Base-by-base conservation (phyloP, 2,113 vertebrate genomes). In the Clarias gariepinus region DNA sequence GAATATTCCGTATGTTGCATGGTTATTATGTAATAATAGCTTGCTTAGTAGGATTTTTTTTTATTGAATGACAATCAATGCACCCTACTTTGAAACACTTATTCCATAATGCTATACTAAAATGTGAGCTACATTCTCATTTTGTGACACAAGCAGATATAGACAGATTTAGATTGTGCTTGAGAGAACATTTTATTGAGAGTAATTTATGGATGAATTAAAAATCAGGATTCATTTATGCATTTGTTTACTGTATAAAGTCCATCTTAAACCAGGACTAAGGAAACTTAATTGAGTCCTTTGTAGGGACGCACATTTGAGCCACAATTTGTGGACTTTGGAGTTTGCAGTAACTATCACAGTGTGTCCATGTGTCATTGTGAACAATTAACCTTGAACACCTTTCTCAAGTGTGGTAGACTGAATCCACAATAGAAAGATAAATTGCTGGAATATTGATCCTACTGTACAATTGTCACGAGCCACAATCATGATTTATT, bases 391-490 rank as follows among this genome's bases (percentile, higher is more conserved):
- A 82, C 89, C 86, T 88, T 90, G 73, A 88, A 87, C 33, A 69
- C 21, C 12, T 84, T 21, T 21, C 53, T 69, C 30, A 61, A 71
- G 60, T 88, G 79, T 87, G 61, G 76, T 83, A 63, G 68, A 85
- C 82, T 87, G 52, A 30, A 86, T 87, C 78, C 86, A 83, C 81
- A 84, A 81, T 74, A 47, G 76, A 86, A 82, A 82, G 61, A 86
- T 86, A 91, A 89, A 86, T 82, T 71, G 86, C 84, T 81, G 53
- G 66, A 83, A 57, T 89, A 84, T 88, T 84, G 90, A 90, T 90
- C 57, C 28, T 85, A 63, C 80, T 89, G 64, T 87, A 81, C 71
- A 74, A 79, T 68, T 89, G 86, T 63, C 58, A 85, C 64, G 33
- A 52, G 16, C 52, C 77, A 60, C 58, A 86, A 53, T 47, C 79